phyloP scores from a whole-genome alignment of 23 tunicate species.

The Styela plicata region DNA sequence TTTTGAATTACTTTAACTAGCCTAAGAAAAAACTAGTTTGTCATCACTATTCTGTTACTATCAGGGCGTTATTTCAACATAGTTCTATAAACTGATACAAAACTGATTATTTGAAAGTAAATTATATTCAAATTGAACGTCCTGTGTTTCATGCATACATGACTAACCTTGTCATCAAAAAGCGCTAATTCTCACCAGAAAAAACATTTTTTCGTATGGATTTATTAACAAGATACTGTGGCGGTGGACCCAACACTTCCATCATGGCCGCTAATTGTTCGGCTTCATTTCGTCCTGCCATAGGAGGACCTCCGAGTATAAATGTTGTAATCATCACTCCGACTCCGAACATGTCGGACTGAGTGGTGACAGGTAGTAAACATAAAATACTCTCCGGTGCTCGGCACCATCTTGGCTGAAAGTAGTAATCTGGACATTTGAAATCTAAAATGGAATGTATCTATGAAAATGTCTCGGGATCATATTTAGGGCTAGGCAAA shows the following conservation, averaged over 20 bases:
- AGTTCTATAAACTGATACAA: too few species aligned
- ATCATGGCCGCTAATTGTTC: conserved; percentile 98
- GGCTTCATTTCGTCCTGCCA: conserved; percentile 80
- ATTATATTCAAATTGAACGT: too few species aligned
- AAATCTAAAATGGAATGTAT: too few species aligned
- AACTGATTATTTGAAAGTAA: too few species aligned
- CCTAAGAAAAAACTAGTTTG: too few species aligned
- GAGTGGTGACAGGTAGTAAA: conserved; percentile 44
- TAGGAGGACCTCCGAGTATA: conserved; percentile 58
- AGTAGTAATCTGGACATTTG: conserved; percentile 73
- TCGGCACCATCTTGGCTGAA: conserved; percentile 90
- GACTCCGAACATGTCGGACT: conserved; percentile 94
- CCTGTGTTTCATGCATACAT: too few species aligned
- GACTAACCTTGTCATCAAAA: too few species aligned
- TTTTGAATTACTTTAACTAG: too few species aligned
- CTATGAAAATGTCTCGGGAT: too few species aligned
- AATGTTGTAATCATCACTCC: conserved; percentile 91
- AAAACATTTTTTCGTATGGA: conserved; percentile 77
- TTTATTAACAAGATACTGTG: conserved; percentile 66
- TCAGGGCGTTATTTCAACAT: too few species aligned
- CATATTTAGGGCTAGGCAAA: too few species aligned
- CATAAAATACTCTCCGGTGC: conserved; percentile 92
- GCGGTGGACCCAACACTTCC: conserved; percentile 92
- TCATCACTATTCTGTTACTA: too few species aligned
- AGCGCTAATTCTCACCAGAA: conserved; percentile 80